Conservation (phyloP, 2,888 invertebrate genomes). For the Aspidapion aeneum region DNA sequence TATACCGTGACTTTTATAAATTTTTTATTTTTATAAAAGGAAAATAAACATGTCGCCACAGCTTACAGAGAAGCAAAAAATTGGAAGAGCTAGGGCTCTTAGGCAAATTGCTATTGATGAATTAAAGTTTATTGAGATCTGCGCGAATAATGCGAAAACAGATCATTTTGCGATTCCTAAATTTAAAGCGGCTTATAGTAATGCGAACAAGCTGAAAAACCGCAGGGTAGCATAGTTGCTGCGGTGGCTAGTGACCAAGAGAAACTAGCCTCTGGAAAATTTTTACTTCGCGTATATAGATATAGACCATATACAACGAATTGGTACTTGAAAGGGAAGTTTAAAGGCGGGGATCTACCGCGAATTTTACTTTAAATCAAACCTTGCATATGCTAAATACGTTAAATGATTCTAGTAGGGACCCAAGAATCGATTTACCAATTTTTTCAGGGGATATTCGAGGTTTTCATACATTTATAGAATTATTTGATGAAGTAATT, state of each 20-base stretch:
- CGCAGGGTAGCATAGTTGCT: not conserved
- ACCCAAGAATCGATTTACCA: not conserved
- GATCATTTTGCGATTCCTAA: not conserved
- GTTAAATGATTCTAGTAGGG: not conserved
- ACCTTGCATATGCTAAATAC: not conserved
- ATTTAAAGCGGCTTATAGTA: not conserved
- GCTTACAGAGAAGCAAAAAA: not conserved
- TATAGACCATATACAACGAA: not conserved
- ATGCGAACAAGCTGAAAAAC: not conserved
- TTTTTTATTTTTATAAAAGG: no score
- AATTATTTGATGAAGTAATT: not conserved
- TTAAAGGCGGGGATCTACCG: not conserved
- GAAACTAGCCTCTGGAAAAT: not conserved
- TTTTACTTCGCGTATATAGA: not conserved
- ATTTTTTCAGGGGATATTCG: not conserved
- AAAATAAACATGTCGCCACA: no score
- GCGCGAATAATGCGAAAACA: not conserved
- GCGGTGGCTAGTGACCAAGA: not conserved
- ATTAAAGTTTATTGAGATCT: not conserved
- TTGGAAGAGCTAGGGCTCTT: not conserved
- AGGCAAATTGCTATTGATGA: not conserved
- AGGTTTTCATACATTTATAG: not conserved
- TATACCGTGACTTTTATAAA: no score
- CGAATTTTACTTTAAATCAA: not conserved
- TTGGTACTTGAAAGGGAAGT: not conserved